Evolutionary conservation across 2,113 vertebrate genomes (phyloP), one percentile per base, ranked within the genome.

Genomic region (Hirundichthys speculiger): DNA sequence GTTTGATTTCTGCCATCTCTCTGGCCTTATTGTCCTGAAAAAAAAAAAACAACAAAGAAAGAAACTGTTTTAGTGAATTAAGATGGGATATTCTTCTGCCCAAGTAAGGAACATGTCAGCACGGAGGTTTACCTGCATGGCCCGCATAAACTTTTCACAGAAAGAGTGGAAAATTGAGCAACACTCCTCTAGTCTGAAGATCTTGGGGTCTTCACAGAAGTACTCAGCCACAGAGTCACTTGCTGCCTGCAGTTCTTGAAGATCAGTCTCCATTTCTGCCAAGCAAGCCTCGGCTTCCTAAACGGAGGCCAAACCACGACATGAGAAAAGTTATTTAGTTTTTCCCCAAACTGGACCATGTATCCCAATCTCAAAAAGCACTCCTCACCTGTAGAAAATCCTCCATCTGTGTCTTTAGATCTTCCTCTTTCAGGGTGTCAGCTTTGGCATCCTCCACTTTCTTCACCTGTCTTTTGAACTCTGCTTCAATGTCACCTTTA

Each of bases 111-210:
- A 30, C 16, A 52, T 19, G 4, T 14, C 7, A 39, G 30, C 5
- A 46, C 3, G 43, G 2, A 14, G 0, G 51, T 39, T 69, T 54
- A 93, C 93, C 90, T 93, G 85, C 14, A 89, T 66, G 27, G 92
- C 93, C 4, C 86, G 63, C 25, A 70, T 69, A 59, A 93, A 93
- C 58, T 42, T 90, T 55, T 92, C 85, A 76, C 92, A 92, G 71
- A 94, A 94, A 7, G 86, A 89, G 38, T 87, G 54, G 70, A 94
- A 94, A 75, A 93, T 88, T 39, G 83, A 82, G 75, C 89, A 93
- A 55, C 92, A 93, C 40, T 93, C 92, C 22, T 94, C 90, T 70
- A 94, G 75, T 65, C 75, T 88, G 71, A 94, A 93, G 46, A 82
- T 86, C 19, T 18, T 54, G 11, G 91, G 82, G 3, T 93, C 91